Evolutionary conservation across 2,797 vertebrate species (phyloP), one percentile per base, ranked within the genome.

Genomic region (Euthynnus affinis): DNA sequence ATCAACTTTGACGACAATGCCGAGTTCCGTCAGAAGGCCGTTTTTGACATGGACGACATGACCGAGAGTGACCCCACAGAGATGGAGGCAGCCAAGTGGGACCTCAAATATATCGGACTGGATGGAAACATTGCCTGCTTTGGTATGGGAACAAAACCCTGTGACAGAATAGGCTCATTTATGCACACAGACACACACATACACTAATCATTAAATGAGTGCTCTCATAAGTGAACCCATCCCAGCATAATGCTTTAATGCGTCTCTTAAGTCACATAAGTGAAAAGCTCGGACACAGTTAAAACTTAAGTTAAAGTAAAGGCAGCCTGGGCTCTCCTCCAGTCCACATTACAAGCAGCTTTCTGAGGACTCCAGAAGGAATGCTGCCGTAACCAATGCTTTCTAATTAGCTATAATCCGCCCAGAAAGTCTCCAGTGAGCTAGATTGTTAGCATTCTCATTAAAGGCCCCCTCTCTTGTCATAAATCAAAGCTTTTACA

Each of bases 1-100:
- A 99, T 99, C 94, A 99, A 97, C 95, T 99, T 99, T 72, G 98
- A 99, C 61, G 98, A 99, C 95, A 99, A 99, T 0, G 98, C 98
- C 0, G 97, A 99, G 95, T 99, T 99, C 88, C 96, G 98, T 74
- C 98, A 99, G 94, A 99, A 97, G 92, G 95, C 95, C 12, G 97
- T 99, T 92, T 99, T 99, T 84, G 97, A 97, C 78, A 95, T 99
- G 98, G 98, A 98, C 58, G 97, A 99, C 95, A 97, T 96, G 87
- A 96, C 96, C 17, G 98, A 99, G 91, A 98, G 96, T 62, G 97
- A 99, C 87, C 97, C 97, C 78, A 97, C 96, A 13, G 98, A 99
- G 94, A 98, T 93, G 0, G 97, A 98, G 92, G 98, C 98, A 20
- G 98, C 97, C 88, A 97, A 94, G 92, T 97, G 98, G 25, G 97